Evolutionary conservation across 2,113 vertebrate species (phyloP).

Genomic region (Felis chaus): DNA sequence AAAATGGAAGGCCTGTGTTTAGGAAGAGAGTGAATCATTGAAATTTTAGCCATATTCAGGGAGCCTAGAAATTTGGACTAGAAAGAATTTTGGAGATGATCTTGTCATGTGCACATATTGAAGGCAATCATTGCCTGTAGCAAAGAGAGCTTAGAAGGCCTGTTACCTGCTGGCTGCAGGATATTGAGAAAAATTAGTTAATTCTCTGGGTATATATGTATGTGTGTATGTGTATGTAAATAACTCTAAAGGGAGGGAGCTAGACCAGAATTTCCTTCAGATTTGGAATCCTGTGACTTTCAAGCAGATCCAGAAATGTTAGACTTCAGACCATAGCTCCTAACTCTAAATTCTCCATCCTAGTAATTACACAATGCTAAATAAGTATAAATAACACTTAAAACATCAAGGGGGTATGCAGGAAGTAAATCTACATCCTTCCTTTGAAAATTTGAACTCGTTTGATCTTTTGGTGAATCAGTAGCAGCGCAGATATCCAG

Average conservation of each 20-base stretch:
- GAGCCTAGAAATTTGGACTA: neutral
- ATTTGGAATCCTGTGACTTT: conserved; percentile 6
- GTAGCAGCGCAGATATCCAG: neutral
- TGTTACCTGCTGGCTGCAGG: neutral
- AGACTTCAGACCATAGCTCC: neutral
- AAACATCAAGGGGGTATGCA: neutral
- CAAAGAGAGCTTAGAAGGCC: neutral
- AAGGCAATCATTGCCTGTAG: neutral
- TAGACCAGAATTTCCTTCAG: neutral
- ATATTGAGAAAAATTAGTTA: neutral
- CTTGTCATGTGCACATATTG: neutral
- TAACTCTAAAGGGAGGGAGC: neutral
- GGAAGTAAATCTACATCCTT: neutral
- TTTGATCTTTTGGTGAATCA: neutral
- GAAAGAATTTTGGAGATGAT: neutral
- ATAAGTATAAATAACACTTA: conserved; percentile 29
- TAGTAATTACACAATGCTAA: neutral
- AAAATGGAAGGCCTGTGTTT: conserved; percentile 1
- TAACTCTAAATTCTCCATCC: conserved; percentile 17
- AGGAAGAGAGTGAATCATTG: neutral
- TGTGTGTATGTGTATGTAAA: neutral
- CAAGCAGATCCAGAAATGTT: neutral
- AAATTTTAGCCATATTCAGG: neutral
- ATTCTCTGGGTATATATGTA: neutral
- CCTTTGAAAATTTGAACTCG: conserved; percentile 13